Evolutionary conservation across 2,797 vertebrate species (phyloP), one percentile per base, ranked within the genome.

Genomic region (Odontamblyopus rebecca): DNA sequence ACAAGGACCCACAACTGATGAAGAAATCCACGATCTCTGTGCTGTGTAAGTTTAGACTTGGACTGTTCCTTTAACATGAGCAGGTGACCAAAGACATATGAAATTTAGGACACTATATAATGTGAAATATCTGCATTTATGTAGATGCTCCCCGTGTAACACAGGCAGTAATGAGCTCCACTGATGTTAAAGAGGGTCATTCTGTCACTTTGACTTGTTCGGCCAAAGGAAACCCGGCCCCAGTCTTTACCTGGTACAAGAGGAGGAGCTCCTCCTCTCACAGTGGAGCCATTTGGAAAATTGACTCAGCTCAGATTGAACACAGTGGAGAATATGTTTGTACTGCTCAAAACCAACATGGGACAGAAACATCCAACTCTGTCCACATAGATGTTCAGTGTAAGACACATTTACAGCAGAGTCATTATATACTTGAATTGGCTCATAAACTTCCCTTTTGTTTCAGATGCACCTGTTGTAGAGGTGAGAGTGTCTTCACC

Each of bases 391-490:
- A 16, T 57, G 32, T 35, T 35, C 32, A 35, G 86, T 91, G 92
- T 92, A 68, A 92, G 92, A 79, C 73, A 30, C 27, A 2, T 56
- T 51, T 13, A 38, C 23, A 41, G 90, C 59, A 16, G 0, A 0
- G 86, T 87, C 8, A 0, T 0, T 0, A 66, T 66, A 18, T 65
- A 54, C 0, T 30, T 18, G 0, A 23, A 56, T 61, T 13, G 6
- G 5, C 38, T 44, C 26, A 7, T 48, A 26, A 16, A 38, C 27
- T 29, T 16, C 8, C 29, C 0, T 54, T 79, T 13, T 80, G 26
- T 88, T 80, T 80, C 77, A 92, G 93, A 89, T 83, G 2, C 0
- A 0, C 93, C 93, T 3, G 2, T 0, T 7, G 87, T 92, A 67
- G 5, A 27, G 0, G 12, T 91, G 9, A 6, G 0, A 11, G 5